Conservation (phyloP, 2,888 invertebrate genomes). For the Eupsilia transversa region DNA sequence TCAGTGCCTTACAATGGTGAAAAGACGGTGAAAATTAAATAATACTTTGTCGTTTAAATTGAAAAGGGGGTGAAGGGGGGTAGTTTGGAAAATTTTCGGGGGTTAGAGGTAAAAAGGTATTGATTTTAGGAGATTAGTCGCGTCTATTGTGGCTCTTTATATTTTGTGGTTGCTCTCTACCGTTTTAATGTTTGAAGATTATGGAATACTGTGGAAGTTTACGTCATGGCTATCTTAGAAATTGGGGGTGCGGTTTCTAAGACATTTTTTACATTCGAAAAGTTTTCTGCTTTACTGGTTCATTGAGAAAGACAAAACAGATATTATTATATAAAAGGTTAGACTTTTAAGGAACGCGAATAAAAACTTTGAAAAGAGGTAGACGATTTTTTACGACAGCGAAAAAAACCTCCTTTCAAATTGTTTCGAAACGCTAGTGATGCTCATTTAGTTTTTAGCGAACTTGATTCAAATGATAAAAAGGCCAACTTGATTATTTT, state of each 20-base stretch:
- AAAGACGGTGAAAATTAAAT: slow-evolving; percentile 90
- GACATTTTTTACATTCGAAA: not conserved
- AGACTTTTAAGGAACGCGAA: too few relatives aligned
- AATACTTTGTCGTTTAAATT: slow-evolving; percentile 90
- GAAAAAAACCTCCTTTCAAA: not conserved
- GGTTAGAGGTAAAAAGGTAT: slow-evolving; percentile 89
- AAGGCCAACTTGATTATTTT: not conserved
- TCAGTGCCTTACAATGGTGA: slow-evolving; percentile 88
- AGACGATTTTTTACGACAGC: too few relatives aligned
- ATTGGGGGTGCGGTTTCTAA: slow-evolving; percentile 35
- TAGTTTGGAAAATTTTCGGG: slow-evolving; percentile 86
- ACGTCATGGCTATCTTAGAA: slow-evolving; percentile 12
- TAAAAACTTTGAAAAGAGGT: too few relatives aligned
- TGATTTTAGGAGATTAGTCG: slow-evolving; percentile 87
- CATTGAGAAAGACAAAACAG: not conserved
- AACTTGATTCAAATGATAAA: not conserved
- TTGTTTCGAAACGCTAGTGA: not conserved
- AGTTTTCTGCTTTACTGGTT: not conserved
- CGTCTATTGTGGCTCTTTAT: slow-evolving; percentile 72
- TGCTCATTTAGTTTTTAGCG: not conserved
- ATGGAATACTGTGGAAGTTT: slow-evolving; percentile 42
- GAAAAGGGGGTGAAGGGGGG: slow-evolving; percentile 80
- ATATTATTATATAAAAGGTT: not conserved
- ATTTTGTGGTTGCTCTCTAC: slow-evolving; percentile 61
- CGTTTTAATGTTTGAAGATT: slow-evolving; percentile 62